These are phyloP conservation scores for Lycophotia porphyrea DNA, from an alignment of 2,888 invertebrate genomes.

Conservation along the genomic window DNA sequence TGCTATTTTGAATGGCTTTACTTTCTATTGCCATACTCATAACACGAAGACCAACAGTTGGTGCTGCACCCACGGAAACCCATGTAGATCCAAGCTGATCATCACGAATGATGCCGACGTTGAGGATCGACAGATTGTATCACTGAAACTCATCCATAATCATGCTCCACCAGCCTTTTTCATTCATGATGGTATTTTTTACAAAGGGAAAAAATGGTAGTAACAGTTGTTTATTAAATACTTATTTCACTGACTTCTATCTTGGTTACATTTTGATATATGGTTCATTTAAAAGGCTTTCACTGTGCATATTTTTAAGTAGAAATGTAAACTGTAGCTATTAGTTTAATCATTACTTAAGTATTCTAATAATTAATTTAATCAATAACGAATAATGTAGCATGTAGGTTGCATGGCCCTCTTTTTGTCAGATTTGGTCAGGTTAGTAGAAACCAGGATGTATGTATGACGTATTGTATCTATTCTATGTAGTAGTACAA, in stretches of 20 bases:
- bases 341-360: neutral
- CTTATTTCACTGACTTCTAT: neutral
- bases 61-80: conserved; percentile 51
- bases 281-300: neutral
- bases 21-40: conserved; percentile 19
- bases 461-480: no score
- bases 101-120: conserved; percentile 12
- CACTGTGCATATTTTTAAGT: neutral
- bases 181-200: conserved; percentile 42
- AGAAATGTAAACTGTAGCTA: neutral
- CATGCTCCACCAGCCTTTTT: conserved; percentile 47
- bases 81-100: conserved; percentile 14
- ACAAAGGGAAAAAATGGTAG: neutral
- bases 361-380: neutral
- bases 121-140: conserved; percentile 4
- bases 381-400: neutral
- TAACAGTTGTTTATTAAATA: neutral
- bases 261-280: neutral
- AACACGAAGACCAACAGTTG: conserved; percentile 20
- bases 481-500: neutral
- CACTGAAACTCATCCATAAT: conserved; percentile 34
- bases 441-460: neutral
- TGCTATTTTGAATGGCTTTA: conserved; percentile 48
- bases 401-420: neutral
- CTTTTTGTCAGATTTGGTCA: neutral